These are phyloP conservation scores for Merluccius polli DNA, from an alignment of 2,797 vertebrate species.

Conservation along the genomic window DNA sequence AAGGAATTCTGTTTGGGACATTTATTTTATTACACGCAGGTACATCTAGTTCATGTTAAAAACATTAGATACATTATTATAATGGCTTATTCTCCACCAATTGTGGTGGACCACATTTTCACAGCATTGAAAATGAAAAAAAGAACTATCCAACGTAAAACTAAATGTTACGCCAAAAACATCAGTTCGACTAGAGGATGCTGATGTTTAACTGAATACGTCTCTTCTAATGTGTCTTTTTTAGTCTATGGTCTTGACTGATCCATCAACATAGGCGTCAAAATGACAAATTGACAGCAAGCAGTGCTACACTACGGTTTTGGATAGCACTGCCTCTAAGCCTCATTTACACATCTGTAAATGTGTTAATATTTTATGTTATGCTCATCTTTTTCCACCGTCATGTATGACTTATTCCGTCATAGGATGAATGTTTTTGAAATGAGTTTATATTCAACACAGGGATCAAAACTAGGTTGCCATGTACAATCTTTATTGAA, in stretches of 20 bases:
- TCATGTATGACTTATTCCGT: background rate
- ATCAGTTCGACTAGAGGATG: background rate
- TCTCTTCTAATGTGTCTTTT: too few relatives aligned
- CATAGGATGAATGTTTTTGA: background rate
- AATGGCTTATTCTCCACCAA: background rate
- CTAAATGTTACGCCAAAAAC: background rate
- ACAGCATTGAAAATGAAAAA: background rate
- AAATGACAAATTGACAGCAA: background rate
- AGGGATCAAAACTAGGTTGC: slow-evolving; percentile 3
- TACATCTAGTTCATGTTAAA: too few relatives aligned
- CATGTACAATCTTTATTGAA: slow-evolving; percentile 41
- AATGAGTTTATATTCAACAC: background rate
- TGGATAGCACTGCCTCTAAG: background rate
- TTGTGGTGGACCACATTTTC: background rate
- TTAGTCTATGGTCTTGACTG: background rate
- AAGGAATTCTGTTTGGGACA: too few relatives aligned
- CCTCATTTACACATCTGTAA: background rate
- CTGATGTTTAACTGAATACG: background rate
- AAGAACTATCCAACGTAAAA: background rate
- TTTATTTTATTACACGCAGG: too few relatives aligned
- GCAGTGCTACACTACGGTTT: background rate
- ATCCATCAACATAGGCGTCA: background rate
- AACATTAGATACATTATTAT: too few relatives aligned
- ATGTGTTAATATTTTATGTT: background rate
- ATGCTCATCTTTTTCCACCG: background rate